Percentiles rank a stretch among this genome's conserved stretches.
Conservation (phyloP, 2,797 vertebrate genomes). For the Astyanax mexicanus region DNA sequence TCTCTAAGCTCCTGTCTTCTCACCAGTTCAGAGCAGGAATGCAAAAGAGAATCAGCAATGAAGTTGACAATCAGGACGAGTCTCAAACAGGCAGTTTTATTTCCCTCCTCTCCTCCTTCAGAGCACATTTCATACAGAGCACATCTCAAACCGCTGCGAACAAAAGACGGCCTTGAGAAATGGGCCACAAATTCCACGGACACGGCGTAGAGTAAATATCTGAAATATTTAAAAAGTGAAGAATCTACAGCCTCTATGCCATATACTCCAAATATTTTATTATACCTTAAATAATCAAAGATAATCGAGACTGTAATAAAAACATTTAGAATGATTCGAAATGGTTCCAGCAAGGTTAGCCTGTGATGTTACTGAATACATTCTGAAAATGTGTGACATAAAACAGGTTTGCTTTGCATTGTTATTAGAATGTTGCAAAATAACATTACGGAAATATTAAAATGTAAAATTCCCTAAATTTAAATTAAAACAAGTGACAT, state of each 20-base stretch:
- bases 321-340: no score
- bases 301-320: no score
- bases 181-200: neutral
- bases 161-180: slow-evolving; percentile 10
- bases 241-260: neutral
- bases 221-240: neutral
- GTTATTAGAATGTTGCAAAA: no score
- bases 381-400: no score
- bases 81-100: slow-evolving; percentile 6
- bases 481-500: no score
- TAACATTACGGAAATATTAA: no score
- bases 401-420: no score
- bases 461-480: no score
- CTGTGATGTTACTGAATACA: no score
- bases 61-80: neutral
- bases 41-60: neutral
- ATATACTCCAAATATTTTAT: no score
- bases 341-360: no score
- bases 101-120: slow-evolving; percentile 8
- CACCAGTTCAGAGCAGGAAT: neutral
- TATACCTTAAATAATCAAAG: no score
- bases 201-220: slow-evolving; percentile 1
- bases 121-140: neutral
- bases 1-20: neutral
- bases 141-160: neutral